Base-by-base conservation (phyloP, 2,888 invertebrate genomes). In the Yponomeuta cagnagella region DNA sequence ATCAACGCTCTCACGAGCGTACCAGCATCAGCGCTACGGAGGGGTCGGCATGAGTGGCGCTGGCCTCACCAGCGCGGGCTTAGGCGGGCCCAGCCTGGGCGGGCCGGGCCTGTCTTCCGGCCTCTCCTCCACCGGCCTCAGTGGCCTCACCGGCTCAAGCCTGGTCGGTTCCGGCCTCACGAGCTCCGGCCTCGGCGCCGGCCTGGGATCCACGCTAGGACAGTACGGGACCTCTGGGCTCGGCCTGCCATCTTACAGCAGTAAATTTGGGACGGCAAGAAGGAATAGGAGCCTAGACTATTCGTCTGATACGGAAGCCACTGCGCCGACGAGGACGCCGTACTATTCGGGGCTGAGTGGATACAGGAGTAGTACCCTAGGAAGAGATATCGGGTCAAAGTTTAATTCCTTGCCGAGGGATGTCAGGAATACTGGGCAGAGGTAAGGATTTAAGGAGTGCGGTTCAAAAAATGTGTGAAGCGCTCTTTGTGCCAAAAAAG, bases 261-360 rank as follows among this genome's bases (percentile, higher is more conserved):
- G 84, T 74, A 92, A 92, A 77, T 94, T 93, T 76, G 92, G 96
- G 6, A 90, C 96, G 73, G 93, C 94, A 1, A 93, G 97, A 78
- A 94, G 97, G 74, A 95, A 96, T 78, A 93, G 97, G 77, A 96
- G 96, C 75, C 90, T 98, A 82, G 97, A 98, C 88, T 98, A 98
- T 86, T 98, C 98, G 37, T 98, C 98, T 70, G 98, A 98, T 82
- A 98, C 98, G 0, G 98, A 99, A 91, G 97, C 97, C n/a, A 96
- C 96, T 0, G 96, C 96, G 73, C 96, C 96, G 8, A 95, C 96
- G 15, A 93, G 95, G 73, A 84, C 92, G 75, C 95, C 96, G 70
- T 96, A 97, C 81, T 96, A 97, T 85, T 95, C 96, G 77, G 94
- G 91, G 15, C 80, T 92, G 64, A 90, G 90, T 76, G 90, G 92